phyloP scores from a whole-genome alignment of 2,888 invertebrate species.

The Hyposoter didymator region DNA sequence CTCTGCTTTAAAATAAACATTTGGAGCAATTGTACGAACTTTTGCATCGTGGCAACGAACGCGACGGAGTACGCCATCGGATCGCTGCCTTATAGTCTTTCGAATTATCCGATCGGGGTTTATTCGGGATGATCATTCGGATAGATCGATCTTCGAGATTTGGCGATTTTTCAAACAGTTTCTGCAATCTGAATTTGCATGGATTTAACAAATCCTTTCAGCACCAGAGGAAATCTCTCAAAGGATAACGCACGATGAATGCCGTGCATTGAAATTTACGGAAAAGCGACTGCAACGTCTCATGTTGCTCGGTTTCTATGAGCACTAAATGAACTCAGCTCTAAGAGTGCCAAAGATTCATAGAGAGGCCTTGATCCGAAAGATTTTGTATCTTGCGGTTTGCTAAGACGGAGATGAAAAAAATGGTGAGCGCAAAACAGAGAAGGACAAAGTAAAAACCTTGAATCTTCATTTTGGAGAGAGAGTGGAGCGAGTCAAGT shows the following conservation, averaged over 20 bases:
- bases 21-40: too few species aligned
- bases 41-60: too few species aligned
- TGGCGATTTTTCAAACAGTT: background rate
- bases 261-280: background rate
- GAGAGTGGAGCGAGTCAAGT: conserved; percentile 4
- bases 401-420: conserved; percentile 48
- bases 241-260: background rate
- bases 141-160: background rate
- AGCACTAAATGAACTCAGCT: background rate
- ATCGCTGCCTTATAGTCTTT: background rate
- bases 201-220: background rate
- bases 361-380: conserved; percentile 23
- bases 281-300: background rate
- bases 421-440: conserved; percentile 46
- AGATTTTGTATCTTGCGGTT: conserved; percentile 22
- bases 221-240: background rate
- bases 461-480: conserved; percentile 12
- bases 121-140: background rate
- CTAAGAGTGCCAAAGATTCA: conserved; percentile 28
- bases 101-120: background rate
- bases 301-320: background rate
- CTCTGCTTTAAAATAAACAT: background rate
- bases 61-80: too few species aligned
- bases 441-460: conserved; percentile 13
- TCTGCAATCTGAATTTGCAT: background rate